Conservation (phyloP, 2,888 invertebrate genomes). For the Exephanes ischioxanthus region DNA sequence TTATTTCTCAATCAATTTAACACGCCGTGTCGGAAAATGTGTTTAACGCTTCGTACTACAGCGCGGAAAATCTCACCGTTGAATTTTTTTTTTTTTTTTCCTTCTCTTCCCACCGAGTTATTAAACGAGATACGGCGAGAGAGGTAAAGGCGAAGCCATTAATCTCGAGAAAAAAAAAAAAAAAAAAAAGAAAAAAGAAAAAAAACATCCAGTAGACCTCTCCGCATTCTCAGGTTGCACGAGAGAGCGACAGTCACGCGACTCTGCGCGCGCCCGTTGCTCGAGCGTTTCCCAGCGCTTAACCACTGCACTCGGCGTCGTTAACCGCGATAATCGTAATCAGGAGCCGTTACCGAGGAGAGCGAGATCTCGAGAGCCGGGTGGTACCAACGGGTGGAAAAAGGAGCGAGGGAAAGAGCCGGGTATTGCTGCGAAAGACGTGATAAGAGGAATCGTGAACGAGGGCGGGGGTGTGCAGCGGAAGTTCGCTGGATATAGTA, state of each 20-base stretch:
- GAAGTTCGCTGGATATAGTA: not conserved
- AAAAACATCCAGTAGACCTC: slow-evolving; percentile 1
- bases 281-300: slow-evolving; percentile 34
- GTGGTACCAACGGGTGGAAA: not conserved
- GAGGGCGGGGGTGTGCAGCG: not conserved
- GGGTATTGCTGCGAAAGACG: not conserved
- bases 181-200: too few species aligned
- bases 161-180: slow-evolving; percentile 16
- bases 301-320: slow-evolving; percentile 28
- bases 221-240: slow-evolving; percentile 6
- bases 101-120: not conserved
- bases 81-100: not conserved
- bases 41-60: slow-evolving; percentile 18
- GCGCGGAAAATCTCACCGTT: slow-evolving; percentile 18
- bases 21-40: slow-evolving; percentile 15
- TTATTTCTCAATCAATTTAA: slow-evolving; percentile 32
- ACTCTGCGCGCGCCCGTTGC: not conserved
- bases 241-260: slow-evolving; percentile 42
- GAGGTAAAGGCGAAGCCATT: slow-evolving; percentile 27
- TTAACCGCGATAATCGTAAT: slow-evolving; percentile 75
- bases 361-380: slow-evolving; percentile 11
- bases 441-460: slow-evolving; percentile 9
- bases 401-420: slow-evolving; percentile 33
- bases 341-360: slow-evolving; percentile 49
- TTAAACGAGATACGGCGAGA: slow-evolving; percentile 1